Percentiles rank a stretch among this genome's conserved stretches.
Conservation (phyloP, 2,113 vertebrate genomes). For the Nannospalax galili region DNA sequence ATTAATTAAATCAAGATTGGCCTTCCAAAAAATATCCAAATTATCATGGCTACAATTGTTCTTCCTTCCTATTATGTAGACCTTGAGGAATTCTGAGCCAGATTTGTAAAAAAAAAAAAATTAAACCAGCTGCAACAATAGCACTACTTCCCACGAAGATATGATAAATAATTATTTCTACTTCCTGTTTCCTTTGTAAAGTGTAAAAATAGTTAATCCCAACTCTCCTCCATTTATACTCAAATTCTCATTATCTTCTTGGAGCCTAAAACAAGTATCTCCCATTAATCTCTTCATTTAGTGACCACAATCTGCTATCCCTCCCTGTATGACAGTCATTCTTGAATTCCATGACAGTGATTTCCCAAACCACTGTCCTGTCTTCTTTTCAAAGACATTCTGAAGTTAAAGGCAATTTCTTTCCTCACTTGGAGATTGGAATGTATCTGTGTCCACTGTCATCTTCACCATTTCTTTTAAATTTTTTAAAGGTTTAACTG, state of each 20-base stretch:
- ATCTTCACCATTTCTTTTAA: conserved; percentile 63
- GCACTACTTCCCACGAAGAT: neutral
- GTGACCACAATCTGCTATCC: neutral
- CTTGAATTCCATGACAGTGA: conserved; percentile 54
- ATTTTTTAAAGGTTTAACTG: conserved; percentile 30
- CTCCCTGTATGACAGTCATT: conserved; percentile 60
- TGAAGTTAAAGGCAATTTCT: conserved; percentile 73
- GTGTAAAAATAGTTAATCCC: conserved; percentile 12
- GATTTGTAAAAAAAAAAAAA: conserved; percentile 1
- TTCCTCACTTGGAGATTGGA: conserved; percentile 71
- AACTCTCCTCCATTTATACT: neutral
- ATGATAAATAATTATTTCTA: conserved; percentile 46
- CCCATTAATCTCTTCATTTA: conserved; percentile 66
- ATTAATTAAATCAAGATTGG: neutral
- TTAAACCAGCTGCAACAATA: neutral
- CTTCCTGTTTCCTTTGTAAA: conserved; percentile 63
- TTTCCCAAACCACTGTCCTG: conserved; percentile 51
- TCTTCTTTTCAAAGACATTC: conserved; percentile 61
- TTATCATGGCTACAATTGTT: neutral
- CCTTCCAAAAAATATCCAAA: neutral
- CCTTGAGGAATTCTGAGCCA: conserved; percentile 18
- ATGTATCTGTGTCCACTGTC: conserved; percentile 54
- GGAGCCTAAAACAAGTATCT: neutral
- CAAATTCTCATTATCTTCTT: conserved; percentile 62
- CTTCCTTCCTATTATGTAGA: neutral